Conservation (phyloP, 2,797 vertebrate species). For the Cynopterus sphinx region DNA sequence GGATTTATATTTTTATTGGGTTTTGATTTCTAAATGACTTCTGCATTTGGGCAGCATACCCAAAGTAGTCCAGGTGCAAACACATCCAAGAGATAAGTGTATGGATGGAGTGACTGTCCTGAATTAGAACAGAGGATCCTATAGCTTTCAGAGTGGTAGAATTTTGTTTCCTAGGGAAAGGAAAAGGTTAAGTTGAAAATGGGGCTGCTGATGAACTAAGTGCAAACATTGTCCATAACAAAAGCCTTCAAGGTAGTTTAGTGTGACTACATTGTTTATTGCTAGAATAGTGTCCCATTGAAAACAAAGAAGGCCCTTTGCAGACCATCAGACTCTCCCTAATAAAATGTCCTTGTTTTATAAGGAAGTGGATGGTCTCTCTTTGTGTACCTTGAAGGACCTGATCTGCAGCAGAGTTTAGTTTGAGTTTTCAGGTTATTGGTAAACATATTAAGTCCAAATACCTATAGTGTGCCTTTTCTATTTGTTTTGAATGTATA, state of each 20-base stretch:
- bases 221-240: background rate
- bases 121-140: background rate
- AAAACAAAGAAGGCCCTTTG: background rate
- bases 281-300: background rate
- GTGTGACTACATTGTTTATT: background rate
- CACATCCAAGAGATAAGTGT: background rate
- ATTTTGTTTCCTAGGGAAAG: background rate
- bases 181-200: background rate
- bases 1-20: background rate
- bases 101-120: background rate
- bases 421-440: background rate
- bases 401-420: background rate
- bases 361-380: background rate
- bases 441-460: background rate
- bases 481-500: background rate
- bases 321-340: background rate
- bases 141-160: background rate
- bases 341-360: background rate
- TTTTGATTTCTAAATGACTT: slow-evolving; percentile 44
- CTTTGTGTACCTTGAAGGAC: background rate
- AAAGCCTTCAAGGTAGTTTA: background rate
- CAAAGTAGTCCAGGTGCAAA: background rate
- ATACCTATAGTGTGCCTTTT: background rate
- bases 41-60: background rate
- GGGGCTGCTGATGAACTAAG: background rate